A percentile compares a stretch with the other conserved stretches of the same genome.
phyloP scores from a whole-genome alignment of 2,113 vertebrate genomes.

The Chloropsis cyanopogon region DNA sequence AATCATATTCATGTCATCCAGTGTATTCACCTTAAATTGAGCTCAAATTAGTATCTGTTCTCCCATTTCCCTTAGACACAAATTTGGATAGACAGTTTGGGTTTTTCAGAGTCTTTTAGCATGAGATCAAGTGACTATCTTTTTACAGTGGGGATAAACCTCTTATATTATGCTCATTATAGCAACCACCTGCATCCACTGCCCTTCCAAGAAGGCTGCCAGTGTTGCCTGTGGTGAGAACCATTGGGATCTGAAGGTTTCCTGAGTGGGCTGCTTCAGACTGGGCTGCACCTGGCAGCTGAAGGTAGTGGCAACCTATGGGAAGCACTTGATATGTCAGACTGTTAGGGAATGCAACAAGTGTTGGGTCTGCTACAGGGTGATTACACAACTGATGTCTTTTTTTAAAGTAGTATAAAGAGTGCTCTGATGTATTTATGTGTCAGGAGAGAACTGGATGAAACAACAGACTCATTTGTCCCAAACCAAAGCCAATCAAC shows the following conservation, averaged over 20 bases:
- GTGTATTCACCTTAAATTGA: not conserved
- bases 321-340: not conserved
- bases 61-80: not conserved
- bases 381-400: not conserved
- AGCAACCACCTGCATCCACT: not conserved
- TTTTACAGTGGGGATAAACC: not conserved
- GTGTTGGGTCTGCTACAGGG: not conserved
- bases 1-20: not conserved
- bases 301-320: not conserved
- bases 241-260: not conserved
- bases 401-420: not conserved
- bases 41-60: not conserved
- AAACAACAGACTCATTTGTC: not conserved
- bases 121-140: no score
- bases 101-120: not conserved
- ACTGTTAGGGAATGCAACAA: not conserved
- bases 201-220: not conserved
- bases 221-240: not conserved
- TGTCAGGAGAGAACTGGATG: not conserved
- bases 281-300: not conserved
- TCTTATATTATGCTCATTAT: not conserved
- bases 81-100: not conserved
- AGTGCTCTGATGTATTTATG: not conserved
- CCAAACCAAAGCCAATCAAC: not conserved
- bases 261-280: not conserved